Evolutionary conservation across 2,888 invertebrate species (phyloP), one percentile per base, ranked within the genome.

Genomic region (Itoplectis maculator): DNA sequence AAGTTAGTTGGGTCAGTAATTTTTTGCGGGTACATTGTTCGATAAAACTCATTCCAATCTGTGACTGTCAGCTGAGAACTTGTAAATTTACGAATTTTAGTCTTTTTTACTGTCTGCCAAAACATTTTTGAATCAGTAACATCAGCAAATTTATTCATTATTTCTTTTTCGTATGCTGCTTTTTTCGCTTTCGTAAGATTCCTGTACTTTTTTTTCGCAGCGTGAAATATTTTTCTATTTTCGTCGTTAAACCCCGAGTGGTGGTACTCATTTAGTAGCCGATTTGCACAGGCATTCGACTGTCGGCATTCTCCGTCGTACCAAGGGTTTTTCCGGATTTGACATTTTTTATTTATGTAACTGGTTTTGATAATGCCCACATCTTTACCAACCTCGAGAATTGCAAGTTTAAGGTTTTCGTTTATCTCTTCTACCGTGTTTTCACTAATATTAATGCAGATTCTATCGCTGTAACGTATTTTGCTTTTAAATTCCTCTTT

Each of bases 81-180:
- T 0, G 42, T 4, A 40, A 18, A 45, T 65, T 45, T 65, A 13
- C 65, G 23, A 18, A 2, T 47, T 23, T 45, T 65, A 0, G 0
- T 20, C 8, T 45, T 56, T 40, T 59, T 76, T 11, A 76, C 65
- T 18, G 54, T 23, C 2, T n/a, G 40, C 77, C 77, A 68, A 47
- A 77, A 77, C n/a, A 18, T 23, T 18, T 42, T 56, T 13, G 18
- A 15, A 23, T 69, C 23, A 35, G n/a, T 59, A 11, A 77, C 42
- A 49, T 69, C 40, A 6, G 59, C 42, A 56, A 77, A 69, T 69
- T 77, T 42, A 40, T 47, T 47, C 6, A 66, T 66, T 47, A 1
- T 47, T 20, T 29, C 47, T 66, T 47, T 23, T 9, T 47, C 65
- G 29, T n/a, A 47, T n/a, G 45, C 45, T 45, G 0, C 65, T 66